Percentiles rank a stretch among this genome's conserved stretches.
Evolutionary conservation across 2,888 invertebrate species (phyloP).

Genomic region (Drosophila putrida): DNA sequence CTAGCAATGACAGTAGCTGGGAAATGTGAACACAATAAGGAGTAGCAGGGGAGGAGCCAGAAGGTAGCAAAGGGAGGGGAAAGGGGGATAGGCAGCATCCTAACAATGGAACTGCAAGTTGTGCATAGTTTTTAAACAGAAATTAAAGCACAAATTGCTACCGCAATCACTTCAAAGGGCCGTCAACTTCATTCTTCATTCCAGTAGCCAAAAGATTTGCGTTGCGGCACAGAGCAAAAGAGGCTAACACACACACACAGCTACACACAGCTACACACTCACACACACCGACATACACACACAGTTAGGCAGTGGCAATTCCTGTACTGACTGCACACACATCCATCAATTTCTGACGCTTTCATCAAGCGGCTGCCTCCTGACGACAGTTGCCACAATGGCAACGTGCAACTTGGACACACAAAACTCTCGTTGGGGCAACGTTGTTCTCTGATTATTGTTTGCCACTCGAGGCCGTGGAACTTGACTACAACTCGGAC

Average conservation of each 20-base stretch:
- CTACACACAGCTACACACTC: constrained; percentile 9
- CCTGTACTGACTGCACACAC: constrained; percentile 63
- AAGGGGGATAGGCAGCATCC: not conserved
- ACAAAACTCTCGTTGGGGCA: constrained; percentile 5
- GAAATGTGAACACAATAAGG: not conserved
- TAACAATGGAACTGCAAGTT: constrained; percentile 69
- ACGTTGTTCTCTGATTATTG: constrained; percentile 77
- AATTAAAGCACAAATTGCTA: constrained; percentile 81
- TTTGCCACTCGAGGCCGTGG: constrained; percentile 66
- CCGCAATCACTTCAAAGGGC: constrained; percentile 74
- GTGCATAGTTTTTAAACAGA: constrained; percentile 80
- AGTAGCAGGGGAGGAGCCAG: not conserved
- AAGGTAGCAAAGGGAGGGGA: not conserved
- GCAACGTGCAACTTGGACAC: constrained; percentile 31
- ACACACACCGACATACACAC: not conserved
- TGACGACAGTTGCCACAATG: constrained; percentile 71
- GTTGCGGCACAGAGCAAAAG: constrained; percentile 72
- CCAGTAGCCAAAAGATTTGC: constrained; percentile 78
- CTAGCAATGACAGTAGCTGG: constrained; percentile 1
- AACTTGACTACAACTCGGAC: constrained; percentile 5
- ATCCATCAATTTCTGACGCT: constrained; percentile 84
- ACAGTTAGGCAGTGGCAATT: constrained; percentile 38
- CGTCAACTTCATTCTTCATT: constrained; percentile 40
- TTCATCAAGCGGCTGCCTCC: constrained; percentile 76
- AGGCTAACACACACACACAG: constrained; percentile 26